Percentiles rank a stretch among this genome's conserved stretches.
These are phyloP conservation scores for Physeter macrocephalus DNA, from an alignment of 2,113 vertebrate species.

Conservation along the genomic window DNA sequence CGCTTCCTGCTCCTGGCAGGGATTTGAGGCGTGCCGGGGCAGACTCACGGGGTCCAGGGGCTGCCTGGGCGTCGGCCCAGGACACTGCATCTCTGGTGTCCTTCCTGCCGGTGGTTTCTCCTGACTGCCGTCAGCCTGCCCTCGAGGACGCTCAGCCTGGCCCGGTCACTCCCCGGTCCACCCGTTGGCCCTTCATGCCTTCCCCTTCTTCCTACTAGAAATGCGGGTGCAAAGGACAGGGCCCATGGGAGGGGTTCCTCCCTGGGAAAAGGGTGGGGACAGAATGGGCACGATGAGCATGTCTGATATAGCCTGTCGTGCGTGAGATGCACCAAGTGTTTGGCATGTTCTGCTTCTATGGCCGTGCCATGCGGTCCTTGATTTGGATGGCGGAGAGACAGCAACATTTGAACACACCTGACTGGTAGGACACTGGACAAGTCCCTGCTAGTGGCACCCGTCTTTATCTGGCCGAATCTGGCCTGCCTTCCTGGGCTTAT, in stretches of 20 bases:
- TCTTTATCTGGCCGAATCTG: neutral
- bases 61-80: neutral
- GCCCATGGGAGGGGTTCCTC: neutral
- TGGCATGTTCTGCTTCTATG: neutral
- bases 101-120: neutral
- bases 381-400: neutral
- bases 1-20: neutral
- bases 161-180: rapidly evolving
- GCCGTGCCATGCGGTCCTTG: rapidly evolving
- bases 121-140: neutral
- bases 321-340: rapidly evolving
- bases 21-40: neutral
- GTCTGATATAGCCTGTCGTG: neutral
- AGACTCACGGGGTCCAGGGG: neutral
- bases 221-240: neutral
- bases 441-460: neutral
- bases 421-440: neutral
- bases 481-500: neutral
- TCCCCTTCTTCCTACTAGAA: neutral
- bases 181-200: neutral
- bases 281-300: neutral
- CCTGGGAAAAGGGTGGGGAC: neutral
- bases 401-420: neutral
- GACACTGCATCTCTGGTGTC: neutral
- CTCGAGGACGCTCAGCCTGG: neutral